Evolutionary conservation across 2,888 invertebrate species (phyloP), one percentile per base, ranked within the genome.

Genomic region (Polydesmus complanatus): DNA sequence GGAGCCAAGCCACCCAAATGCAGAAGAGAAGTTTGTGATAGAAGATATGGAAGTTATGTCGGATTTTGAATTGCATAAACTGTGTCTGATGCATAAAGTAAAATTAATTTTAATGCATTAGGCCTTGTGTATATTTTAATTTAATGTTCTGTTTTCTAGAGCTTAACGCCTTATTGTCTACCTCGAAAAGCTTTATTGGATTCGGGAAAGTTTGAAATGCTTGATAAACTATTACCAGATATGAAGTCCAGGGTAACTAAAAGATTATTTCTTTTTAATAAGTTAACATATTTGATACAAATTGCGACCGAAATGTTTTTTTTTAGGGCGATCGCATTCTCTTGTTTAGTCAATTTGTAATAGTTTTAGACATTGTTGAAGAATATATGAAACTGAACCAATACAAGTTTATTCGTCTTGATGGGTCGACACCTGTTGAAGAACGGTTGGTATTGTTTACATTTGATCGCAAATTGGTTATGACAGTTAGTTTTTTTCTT

Each of bases 261-360:
- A 37, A 5, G 14, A 8, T 37, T 14, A n/a, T n/a, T 5, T 37
- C 3, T 5, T 37, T 21, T 14, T 51, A 19, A 37, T 27, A 27
- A n/a, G 25, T 14, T 18, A 55, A 3, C 27, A 19, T 8, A 37
- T 37, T 37, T 37, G 14, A 37, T 8, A 37, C 14, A 37, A 37
- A n/a, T n/a, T n/a, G n/a, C n/a, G n/a, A n/a, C n/a, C n/a, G n/a
- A n/a, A n/a, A n/a, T 60, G 53, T 27, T 27, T 37, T 11, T 48
- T 67, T 68, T 57, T 53, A 71, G 73, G 73, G 72, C 21, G 71
- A 76, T 64, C 80, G 94, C 19, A 89, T 94, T 65, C 78, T 97
- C 62, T 80, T 97, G 66, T 97, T 97, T 78, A 93, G 92, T 72
- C 97, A 97, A 79, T 97, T 96, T 77, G 89, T 90, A 37, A 91